Evolutionary conservation across 2,888 invertebrate species (phyloP).

Genomic region (Eupeodes latifasciatus): DNA sequence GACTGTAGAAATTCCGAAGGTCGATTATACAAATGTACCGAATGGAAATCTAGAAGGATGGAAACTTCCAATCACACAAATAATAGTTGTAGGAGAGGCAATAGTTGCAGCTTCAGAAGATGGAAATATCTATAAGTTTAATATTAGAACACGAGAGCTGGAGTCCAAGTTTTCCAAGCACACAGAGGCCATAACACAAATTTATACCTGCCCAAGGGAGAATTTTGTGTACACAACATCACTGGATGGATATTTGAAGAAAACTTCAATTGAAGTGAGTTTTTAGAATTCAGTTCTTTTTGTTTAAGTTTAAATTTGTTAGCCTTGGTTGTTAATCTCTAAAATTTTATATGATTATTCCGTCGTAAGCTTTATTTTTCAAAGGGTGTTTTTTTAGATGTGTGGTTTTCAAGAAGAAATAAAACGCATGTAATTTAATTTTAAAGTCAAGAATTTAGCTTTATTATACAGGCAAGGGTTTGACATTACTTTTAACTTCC

Average conservation of each 20-base stretch:
- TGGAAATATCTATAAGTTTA: slow-evolving; percentile 82
- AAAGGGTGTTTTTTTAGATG: too few species aligned
- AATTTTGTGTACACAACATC: slow-evolving; percentile 81
- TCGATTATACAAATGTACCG: slow-evolving; percentile 77
- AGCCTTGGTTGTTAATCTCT: too few species aligned
- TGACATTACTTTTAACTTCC: too few species aligned
- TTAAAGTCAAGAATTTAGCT: too few species aligned
- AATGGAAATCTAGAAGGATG: slow-evolving; percentile 79
- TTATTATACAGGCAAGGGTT: too few species aligned
- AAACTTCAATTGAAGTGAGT: slow-evolving; percentile 81
- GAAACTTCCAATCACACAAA: slow-evolving; percentile 81
- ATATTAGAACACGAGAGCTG: slow-evolving; percentile 79
- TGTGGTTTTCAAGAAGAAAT: too few species aligned
- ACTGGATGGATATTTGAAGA: slow-evolving; percentile 82
- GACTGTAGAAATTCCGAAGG: slow-evolving; percentile 25
- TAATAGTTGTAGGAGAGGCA: slow-evolving; percentile 79
- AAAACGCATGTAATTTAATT: too few species aligned
- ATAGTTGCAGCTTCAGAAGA: slow-evolving; percentile 83
- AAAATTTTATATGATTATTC: too few species aligned
- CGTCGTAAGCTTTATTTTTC: too few species aligned
- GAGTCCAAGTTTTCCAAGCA: slow-evolving; percentile 82
- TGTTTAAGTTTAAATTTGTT: too few species aligned
- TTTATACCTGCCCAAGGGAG: slow-evolving; percentile 79
- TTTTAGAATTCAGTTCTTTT: too few species aligned
- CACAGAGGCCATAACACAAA: slow-evolving; percentile 82